Percentiles rank a stretch among this genome's conserved stretches.
phyloP scores from a whole-genome alignment of 1,140 invertebrate species.

The Pachypsylla venusta region DNA sequence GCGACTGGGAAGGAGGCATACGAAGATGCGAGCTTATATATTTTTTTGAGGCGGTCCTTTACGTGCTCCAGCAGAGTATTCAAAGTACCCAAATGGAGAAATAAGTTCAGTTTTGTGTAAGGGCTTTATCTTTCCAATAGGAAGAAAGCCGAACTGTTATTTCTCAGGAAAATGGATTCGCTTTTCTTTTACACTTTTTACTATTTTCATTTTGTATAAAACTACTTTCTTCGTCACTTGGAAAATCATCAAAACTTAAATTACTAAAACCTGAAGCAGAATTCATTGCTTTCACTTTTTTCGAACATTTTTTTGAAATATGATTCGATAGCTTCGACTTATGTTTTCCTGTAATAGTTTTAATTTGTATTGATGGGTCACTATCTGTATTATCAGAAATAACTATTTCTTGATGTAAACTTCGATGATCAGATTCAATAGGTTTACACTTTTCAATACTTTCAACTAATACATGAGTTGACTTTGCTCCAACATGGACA shows the following conservation, averaged over 20 bases:
- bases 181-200: background rate
- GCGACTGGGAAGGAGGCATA: too few relatives aligned
- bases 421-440: too few relatives aligned
- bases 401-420: background rate
- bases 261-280: background rate
- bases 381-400: background rate
- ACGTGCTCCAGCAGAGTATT: too few relatives aligned
- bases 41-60: too few relatives aligned
- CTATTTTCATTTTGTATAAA: background rate
- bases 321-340: background rate
- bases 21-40: too few relatives aligned
- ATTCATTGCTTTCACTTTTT: background rate
- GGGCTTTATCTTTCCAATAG: too few relatives aligned
- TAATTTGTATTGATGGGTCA: conserved; percentile 4
- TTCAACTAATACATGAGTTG: too few relatives aligned
- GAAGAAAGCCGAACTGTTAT: too few relatives aligned
- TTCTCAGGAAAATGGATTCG: conserved; percentile 1
- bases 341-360: background rate
- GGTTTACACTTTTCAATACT: too few relatives aligned
- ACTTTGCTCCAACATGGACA: too few relatives aligned
- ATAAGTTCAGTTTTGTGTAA: too few relatives aligned
- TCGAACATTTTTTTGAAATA: background rate
- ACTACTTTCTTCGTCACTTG: background rate
- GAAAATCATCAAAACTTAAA: background rate
- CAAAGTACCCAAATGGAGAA: too few relatives aligned